Evolutionary conservation across 2,888 invertebrate genomes (phyloP).

Genomic region (Mesorhabditis sp.): DNA sequence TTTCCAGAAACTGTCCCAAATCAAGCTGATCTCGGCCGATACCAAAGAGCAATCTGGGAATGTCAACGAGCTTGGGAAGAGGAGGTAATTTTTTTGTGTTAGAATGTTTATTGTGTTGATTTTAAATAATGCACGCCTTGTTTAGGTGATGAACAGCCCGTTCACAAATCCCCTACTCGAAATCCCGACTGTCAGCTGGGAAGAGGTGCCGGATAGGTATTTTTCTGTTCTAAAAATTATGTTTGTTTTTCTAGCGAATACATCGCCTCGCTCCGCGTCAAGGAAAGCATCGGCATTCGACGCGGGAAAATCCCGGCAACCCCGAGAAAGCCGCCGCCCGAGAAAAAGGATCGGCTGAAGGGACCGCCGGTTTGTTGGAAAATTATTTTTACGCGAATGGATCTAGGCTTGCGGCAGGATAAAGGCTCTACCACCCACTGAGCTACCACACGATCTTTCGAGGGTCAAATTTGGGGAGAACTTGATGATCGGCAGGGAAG

Average conservation of each 20-base stretch:
- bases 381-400: too few relatives aligned
- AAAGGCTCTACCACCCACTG: neutral
- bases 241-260: neutral
- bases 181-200: too few relatives aligned
- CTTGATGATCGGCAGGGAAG: neutral
- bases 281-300: conserved; percentile 1
- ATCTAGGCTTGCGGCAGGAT: neutral
- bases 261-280: neutral
- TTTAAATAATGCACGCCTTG: too few relatives aligned
- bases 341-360: too few relatives aligned
- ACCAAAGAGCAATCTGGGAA: neutral
- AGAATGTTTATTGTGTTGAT: too few relatives aligned
- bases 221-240: neutral
- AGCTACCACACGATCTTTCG: neutral
- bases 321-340: neutral
- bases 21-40: neutral
- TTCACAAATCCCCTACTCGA: too few relatives aligned
- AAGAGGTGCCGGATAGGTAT: neutral
- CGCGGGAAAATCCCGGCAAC: neutral
- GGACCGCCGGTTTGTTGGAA: too few relatives aligned
- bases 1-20: conserved; percentile 6
- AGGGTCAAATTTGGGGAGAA: neutral
- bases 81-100: neutral
- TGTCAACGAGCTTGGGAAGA: neutral
- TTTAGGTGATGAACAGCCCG: too few relatives aligned